These are phyloP conservation scores for Allophyes oxyacanthae DNA, from an alignment of 2,888 invertebrate species.

Conservation along the genomic window DNA sequence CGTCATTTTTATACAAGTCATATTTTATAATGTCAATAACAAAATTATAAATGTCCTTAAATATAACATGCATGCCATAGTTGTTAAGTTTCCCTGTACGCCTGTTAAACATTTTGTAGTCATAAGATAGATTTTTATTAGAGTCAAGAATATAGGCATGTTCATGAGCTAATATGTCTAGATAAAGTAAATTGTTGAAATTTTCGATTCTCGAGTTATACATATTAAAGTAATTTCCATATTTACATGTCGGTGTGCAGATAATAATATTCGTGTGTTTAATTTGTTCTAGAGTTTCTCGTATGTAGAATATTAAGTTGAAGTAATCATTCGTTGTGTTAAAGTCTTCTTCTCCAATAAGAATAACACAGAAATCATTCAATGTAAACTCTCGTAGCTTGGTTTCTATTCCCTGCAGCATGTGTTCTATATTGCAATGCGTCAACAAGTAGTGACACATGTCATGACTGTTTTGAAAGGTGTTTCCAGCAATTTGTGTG, in stretches of 20 bases:
- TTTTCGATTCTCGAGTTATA: conserved; percentile 13
- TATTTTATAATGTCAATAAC: background rate
- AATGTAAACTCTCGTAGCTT: conserved; percentile 2
- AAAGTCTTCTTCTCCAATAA: conserved; percentile 10
- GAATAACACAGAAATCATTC: conserved; percentile 13
- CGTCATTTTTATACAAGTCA: background rate
- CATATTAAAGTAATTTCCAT: background rate
- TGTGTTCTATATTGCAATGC: background rate
- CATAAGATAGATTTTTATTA: conserved; percentile 1
- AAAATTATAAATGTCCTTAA: background rate
- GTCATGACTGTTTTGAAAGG: no score
- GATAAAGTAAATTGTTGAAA: conserved; percentile 7
- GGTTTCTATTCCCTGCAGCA: background rate
- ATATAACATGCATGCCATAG: background rate
- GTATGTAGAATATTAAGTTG: conserved; percentile 5
- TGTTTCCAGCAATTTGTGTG: conserved; percentile 1
- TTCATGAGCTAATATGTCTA: conserved; percentile 1
- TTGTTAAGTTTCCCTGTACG: background rate
- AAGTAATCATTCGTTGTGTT: conserved; percentile 1
- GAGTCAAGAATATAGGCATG: conserved; percentile 1
- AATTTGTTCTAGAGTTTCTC: conserved; percentile 1
- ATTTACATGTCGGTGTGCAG: conserved; percentile 10
- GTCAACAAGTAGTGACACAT: conserved; percentile 5
- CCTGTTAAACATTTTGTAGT: conserved; percentile 3
- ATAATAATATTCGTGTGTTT: conserved; percentile 8